A percentile compares a stretch with the other conserved stretches of the same genome.
Conservation (phyloP, 2,888 invertebrate species). For the Acanthosepion esculentum region DNA sequence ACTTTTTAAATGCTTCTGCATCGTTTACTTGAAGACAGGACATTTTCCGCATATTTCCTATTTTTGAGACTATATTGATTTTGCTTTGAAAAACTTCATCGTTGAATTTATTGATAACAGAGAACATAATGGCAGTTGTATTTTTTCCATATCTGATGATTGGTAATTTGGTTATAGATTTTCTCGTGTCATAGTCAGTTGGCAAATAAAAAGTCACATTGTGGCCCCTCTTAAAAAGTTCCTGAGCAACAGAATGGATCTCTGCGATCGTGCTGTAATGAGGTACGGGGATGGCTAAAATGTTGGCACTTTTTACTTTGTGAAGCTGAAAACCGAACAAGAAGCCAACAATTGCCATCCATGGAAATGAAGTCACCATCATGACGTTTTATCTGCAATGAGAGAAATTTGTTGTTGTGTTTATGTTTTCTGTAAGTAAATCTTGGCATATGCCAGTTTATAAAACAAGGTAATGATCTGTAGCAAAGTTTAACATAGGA, state of each 20-base stretch:
- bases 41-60: background rate
- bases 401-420: background rate
- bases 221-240: conserved; percentile 49
- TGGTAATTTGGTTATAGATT: background rate
- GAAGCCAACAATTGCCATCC: background rate
- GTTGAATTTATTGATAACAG: background rate
- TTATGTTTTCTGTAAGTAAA: no score
- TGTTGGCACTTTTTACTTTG: conserved; percentile 24
- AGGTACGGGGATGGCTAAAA: conserved; percentile 45
- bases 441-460: no score
- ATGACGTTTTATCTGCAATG: background rate
- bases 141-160: background rate
- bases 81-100: background rate
- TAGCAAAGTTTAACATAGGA: no score
- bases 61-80: background rate
- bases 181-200: background rate
- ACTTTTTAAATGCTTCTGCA: conserved; percentile 15
- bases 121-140: background rate
- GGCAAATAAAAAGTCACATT: conserved; percentile 46
- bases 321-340: background rate
- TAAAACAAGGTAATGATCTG: no score
- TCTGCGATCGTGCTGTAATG: conserved; percentile 42
- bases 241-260: conserved; percentile 43
- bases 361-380: background rate
- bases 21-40: background rate